phyloP scores from a whole-genome alignment of 2,797 vertebrate genomes.

The Cyprinella venusta region DNA sequence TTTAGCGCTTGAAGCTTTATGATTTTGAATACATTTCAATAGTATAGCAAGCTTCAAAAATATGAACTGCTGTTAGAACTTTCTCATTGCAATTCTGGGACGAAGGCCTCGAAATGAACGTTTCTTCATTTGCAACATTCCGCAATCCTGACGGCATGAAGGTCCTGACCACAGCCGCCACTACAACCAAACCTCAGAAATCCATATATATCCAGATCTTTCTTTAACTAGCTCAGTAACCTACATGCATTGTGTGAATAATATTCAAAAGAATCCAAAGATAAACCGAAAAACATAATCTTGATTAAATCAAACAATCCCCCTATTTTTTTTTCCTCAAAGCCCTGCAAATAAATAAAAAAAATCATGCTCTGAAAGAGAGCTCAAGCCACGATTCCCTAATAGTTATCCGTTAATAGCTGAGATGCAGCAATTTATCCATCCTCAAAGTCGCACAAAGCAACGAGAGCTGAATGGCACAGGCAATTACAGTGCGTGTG shows the following conservation, averaged over 20 bases:
- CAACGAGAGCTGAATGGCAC: constrained; percentile 93
- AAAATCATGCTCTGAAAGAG: constrained; percentile 81
- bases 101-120: constrained; percentile 48
- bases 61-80: background rate
- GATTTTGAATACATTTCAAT: constrained; percentile 3
- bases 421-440: constrained; percentile 95
- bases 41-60: background rate
- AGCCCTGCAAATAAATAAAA: constrained; percentile 75
- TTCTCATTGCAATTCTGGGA: background rate
- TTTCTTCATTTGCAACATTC: constrained; percentile 49
- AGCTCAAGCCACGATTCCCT: constrained; percentile 78
- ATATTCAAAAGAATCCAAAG: constrained; percentile 32
- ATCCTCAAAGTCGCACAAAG: constrained; percentile 95
- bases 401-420: constrained; percentile 90
- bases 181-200: constrained; percentile 19
- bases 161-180: constrained; percentile 21
- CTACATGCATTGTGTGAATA: background rate
- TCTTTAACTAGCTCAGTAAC: background rate
- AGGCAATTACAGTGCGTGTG: constrained; percentile 92
- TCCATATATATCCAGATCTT: constrained; percentile 10
- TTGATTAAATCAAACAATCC: constrained; percentile 77
- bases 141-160: constrained; percentile 13
- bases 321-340: constrained; percentile 61
- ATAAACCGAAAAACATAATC: constrained; percentile 71
- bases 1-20: background rate